A percentile compares a stretch with the other conserved stretches of the same genome.
These are phyloP conservation scores for Pyrgilauda ruficollis DNA, from an alignment of 2,113 vertebrate species.

Conservation along the genomic window DNA sequence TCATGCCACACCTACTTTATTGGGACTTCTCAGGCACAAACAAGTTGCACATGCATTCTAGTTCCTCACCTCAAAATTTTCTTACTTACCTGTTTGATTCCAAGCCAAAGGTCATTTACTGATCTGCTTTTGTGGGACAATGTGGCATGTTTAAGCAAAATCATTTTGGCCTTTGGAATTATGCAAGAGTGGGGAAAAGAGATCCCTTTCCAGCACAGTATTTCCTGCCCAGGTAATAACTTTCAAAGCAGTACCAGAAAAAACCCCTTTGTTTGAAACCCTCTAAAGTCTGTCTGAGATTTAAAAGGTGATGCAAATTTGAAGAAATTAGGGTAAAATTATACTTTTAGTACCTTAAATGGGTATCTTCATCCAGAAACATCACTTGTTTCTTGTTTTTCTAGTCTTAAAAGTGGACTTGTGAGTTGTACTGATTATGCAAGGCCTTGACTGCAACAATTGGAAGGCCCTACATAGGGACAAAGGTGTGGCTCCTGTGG, in stretches of 20 bases:
- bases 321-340: neutral
- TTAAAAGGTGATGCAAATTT: neutral
- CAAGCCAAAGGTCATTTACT: neutral
- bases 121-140: neutral
- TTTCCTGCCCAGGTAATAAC: neutral
- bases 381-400: neutral
- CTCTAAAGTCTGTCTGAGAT: neutral
- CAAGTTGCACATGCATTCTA: neutral
- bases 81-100: neutral
- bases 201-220: neutral
- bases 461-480: neutral
- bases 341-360: neutral
- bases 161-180: neutral
- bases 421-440: neutral
- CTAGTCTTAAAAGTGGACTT: neutral
- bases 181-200: neutral
- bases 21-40: neutral
- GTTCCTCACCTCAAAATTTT: neutral
- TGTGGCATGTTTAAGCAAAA: neutral
- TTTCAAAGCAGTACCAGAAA: neutral
- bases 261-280: neutral
- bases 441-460: neutral
- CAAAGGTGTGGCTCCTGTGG: neutral
- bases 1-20: neutral
- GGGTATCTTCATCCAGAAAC: neutral